These are phyloP conservation scores for Tachuris rubrigastra DNA, from an alignment of 2,113 vertebrate species.

Conservation along the genomic window DNA sequence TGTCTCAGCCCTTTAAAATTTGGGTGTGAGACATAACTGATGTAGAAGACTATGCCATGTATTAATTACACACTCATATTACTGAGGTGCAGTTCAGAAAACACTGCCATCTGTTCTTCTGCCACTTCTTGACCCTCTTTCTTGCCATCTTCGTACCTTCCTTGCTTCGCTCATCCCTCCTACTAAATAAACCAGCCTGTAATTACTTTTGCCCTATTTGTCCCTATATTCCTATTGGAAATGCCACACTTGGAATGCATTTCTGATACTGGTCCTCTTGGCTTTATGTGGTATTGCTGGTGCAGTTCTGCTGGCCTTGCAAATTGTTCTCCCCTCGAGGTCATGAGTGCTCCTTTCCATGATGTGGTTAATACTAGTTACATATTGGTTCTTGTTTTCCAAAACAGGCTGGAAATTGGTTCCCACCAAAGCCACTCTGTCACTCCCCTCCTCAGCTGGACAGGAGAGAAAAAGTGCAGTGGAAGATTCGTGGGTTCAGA, in stretches of 20 bases:
- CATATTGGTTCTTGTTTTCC: neutral
- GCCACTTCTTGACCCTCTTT: neutral
- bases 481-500: fast-evolving
- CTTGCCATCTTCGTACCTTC: neutral
- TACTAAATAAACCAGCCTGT: neutral
- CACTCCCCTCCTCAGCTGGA: neutral
- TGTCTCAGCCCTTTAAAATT: neutral
- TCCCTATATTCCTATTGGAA: neutral
- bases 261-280: neutral
- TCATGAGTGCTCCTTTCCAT: neutral
- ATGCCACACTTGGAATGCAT: neutral
- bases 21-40: neutral
- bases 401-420: neutral
- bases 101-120: neutral
- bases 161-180: neutral
- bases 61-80: neutral
- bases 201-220: neutral
- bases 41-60: neutral
- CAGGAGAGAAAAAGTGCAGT: neutral
- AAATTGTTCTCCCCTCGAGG: neutral
- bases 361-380: neutral
- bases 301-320: neutral
- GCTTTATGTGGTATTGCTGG: neutral
- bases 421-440: neutral
- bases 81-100: neutral